These are phyloP conservation scores for Hymenopus coronatus DNA, from an alignment of 2,888 invertebrate species.

Conservation along the genomic window DNA sequence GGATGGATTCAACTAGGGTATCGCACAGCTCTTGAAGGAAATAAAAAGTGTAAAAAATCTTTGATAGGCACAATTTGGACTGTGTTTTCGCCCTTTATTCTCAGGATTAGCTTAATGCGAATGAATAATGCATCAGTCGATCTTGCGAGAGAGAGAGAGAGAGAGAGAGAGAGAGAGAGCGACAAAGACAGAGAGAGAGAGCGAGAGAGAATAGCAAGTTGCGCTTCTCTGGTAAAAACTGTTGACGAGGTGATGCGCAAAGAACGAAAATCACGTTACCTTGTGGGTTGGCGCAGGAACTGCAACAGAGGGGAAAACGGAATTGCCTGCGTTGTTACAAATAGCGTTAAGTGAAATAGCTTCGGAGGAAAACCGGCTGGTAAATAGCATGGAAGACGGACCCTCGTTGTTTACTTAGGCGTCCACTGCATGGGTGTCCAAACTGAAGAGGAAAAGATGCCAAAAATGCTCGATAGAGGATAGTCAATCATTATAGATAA, in stretches of 20 bases:
- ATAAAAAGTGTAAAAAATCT: too few relatives aligned
- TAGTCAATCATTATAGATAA: too few relatives aligned
- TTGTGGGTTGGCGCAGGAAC: background rate
- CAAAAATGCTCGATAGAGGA: too few relatives aligned
- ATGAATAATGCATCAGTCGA: constrained; percentile 19
- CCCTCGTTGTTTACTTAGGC: background rate
- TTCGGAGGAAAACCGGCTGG: background rate
- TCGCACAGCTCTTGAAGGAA: too few relatives aligned
- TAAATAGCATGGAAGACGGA: background rate
- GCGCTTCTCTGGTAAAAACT: background rate
- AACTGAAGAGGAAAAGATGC: background rate
- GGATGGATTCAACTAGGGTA: too few relatives aligned
- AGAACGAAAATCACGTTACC: background rate
- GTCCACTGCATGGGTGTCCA: background rate
- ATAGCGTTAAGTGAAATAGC: background rate
- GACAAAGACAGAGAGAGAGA: background rate
- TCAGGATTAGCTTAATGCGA: background rate
- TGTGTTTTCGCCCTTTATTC: background rate
- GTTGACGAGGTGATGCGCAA: background rate
- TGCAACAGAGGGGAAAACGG: background rate
- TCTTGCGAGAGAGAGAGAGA: background rate
- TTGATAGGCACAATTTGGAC: background rate
- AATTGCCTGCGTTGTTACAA: background rate
- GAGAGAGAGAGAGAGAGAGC: too few relatives aligned
- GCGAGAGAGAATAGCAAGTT: background rate